These are phyloP conservation scores for Menidia beryllina DNA, from an alignment of 2,113 vertebrate species.

Conservation along the genomic window DNA sequence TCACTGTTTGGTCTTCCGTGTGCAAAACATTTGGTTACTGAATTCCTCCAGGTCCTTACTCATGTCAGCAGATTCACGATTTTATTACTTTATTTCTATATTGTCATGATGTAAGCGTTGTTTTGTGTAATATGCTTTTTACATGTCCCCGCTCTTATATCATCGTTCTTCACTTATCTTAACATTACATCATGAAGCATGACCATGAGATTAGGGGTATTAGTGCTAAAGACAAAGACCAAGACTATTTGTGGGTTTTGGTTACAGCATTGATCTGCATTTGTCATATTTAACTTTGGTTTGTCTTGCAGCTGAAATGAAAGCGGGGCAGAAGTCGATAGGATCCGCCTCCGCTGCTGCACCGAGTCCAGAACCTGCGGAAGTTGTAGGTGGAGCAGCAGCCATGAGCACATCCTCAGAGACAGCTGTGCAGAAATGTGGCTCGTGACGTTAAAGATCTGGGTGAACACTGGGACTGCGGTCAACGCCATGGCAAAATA, in stretches of 20 bases:
- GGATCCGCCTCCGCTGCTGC: slow-evolving; percentile 3
- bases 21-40: no score
- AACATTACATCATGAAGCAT: slow-evolving; percentile 11
- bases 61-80: background rate
- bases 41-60: background rate
- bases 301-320: slow-evolving; percentile 52
- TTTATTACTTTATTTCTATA: background rate
- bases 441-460: slow-evolving; percentile 74
- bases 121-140: no score
- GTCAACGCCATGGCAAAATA: background rate
- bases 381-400: background rate
- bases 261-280: background rate
- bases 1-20: no score
- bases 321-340: background rate
- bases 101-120: no score
- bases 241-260: background rate
- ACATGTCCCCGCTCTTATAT: background rate
- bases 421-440: slow-evolving; percentile 54
- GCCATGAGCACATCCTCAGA: slow-evolving; percentile 4
- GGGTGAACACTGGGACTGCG: slow-evolving; percentile 21
- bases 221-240: background rate
- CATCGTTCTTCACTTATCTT: background rate
- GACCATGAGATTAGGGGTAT: slow-evolving; percentile 21
- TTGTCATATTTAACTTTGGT: slow-evolving; percentile 10
- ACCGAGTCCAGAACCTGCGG: slow-evolving; percentile 31